Evolutionary conservation across 2,888 invertebrate genomes (phyloP).

Genomic region (Rhopalosiphum nymphaeae): DNA sequence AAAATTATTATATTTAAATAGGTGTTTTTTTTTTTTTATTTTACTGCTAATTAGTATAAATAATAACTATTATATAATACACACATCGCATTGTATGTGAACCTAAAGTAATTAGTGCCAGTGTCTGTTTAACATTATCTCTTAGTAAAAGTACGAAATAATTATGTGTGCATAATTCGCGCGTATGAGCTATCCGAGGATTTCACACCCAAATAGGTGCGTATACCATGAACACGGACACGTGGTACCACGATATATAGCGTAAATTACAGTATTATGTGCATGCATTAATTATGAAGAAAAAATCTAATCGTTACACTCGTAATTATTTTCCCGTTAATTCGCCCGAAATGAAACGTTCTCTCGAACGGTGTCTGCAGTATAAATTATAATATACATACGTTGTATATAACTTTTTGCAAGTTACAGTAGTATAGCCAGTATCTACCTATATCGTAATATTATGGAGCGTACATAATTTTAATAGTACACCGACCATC

Average conservation of each 20-base stretch:
- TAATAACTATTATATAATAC: neutral
- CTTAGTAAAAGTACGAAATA: neutral
- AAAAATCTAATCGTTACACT: neutral
- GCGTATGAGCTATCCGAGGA: neutral
- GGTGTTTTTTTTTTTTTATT: neutral
- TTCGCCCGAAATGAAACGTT: constrained; percentile 6
- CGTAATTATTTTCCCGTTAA: neutral
- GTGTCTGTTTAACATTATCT: neutral
- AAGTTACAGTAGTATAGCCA: neutral
- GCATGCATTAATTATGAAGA: neutral
- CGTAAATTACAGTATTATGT: neutral
- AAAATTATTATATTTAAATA: neutral
- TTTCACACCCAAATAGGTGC: neutral
- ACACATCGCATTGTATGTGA: neutral
- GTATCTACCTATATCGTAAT: neutral
- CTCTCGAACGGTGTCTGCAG: neutral
- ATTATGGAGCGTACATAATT: neutral
- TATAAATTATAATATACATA: neutral
- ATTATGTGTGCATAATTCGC: neutral
- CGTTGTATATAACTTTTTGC: neutral
- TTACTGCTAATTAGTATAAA: neutral
- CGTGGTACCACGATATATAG: neutral
- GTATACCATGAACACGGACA: neutral
- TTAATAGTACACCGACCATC: neutral
- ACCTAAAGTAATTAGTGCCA: neutral